Conservation (phyloP, 2,797 vertebrate genomes). For the Macrochelys suwanniensis region DNA sequence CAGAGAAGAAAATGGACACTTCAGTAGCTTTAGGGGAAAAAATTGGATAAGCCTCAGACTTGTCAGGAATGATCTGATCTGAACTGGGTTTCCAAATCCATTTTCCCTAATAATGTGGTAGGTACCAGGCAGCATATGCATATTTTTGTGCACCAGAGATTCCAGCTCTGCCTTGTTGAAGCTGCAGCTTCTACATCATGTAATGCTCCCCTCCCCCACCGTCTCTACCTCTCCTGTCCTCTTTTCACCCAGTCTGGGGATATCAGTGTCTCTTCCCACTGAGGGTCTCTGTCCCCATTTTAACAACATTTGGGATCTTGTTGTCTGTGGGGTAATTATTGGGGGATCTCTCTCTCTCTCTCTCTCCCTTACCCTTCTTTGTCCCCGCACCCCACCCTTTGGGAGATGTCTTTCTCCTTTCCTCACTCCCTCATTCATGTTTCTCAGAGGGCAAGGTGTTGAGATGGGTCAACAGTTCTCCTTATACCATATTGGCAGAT, state of each 20-base stretch:
- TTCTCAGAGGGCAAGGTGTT: neutral
- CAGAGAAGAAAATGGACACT: neutral
- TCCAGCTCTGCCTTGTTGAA: constrained; percentile 14
- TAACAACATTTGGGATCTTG: neutral
- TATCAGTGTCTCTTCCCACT: neutral
- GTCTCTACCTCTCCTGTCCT: neutral
- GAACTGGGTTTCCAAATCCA: neutral
- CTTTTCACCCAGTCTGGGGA: constrained; percentile 31
- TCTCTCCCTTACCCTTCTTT: constrained; percentile 22
- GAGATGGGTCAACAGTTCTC: constrained; percentile 40
- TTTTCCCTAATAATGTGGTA: neutral
- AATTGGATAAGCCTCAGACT: neutral
- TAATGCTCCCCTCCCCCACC: rapidly evolving
- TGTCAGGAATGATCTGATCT: neutral
- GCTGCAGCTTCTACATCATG: neutral
- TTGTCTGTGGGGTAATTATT: neutral
- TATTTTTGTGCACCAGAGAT: neutral
- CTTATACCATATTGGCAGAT: constrained; percentile 5
- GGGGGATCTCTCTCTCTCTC: neutral
- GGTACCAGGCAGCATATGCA: neutral
- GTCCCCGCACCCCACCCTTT: neutral
- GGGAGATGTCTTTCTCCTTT: constrained; percentile 32
- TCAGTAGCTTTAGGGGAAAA: neutral
- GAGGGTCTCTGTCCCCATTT: neutral
- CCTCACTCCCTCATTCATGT: neutral